Base-by-base conservation (phyloP, 2,113 vertebrate species). In the Bubo bubo region DNA sequence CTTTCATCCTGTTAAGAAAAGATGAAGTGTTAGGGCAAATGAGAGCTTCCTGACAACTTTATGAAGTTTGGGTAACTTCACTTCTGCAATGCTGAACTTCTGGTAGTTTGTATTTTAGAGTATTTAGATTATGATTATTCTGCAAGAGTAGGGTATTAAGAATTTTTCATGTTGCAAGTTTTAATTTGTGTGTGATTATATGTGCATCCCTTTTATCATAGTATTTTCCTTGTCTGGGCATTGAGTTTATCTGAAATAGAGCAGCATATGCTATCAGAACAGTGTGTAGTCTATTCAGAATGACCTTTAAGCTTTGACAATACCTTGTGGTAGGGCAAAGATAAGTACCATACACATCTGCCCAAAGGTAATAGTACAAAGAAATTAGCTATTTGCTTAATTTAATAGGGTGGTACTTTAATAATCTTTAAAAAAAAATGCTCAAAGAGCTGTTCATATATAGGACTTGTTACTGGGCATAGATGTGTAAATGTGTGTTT, bases 311-410 rank as follows among this genome's bases (percentile, higher is more conserved):
- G 9, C 50, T 77, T 63, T 82, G 75, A 41, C 37, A 63, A 2
- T 62, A 66, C 47, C 12, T 52, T 58, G 26, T 76, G 53, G 53
- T 35, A 47, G 28, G 26, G 58, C 35, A 34, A 34, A 60, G n/a
- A 13, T 47, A 13, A 0, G 2, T 22, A 76, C 20, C 2, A 3
- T 37, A 7, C 20, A 14, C 16, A 20, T 63, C 52, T 71, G 16
- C 34, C 41, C 11, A 35, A 30, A 74, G 26, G 28, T 60, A n/a
- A 20, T 14, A 17, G 21, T 59, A 28, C 20, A 27, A 41, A 79
- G 27, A 50, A 43, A 43, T 59, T 2, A 53, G 8, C 12, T 55
- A 19, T 79, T 86, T 60, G 18, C 19, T 74, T 30, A 47, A 22
- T 60, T 75, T 60, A 22, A 15, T 55, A 62, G 19, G 9, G 11